Base-by-base conservation (phyloP, 2,797 vertebrate species). In the Anisognathus igniventris region DNA sequence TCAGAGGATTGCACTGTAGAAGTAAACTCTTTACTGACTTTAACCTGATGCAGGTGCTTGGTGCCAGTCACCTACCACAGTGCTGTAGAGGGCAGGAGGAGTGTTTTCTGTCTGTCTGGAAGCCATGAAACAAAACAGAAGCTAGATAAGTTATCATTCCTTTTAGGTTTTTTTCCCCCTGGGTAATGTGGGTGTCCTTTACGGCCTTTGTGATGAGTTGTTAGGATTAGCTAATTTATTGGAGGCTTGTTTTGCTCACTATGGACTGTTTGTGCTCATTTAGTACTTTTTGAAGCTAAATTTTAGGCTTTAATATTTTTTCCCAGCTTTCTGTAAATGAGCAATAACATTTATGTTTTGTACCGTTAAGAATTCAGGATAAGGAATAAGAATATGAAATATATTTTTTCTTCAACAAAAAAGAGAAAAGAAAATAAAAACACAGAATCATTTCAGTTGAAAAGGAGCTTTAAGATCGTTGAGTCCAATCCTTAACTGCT, bases 21-120 rank as follows among this genome's bases (percentile, higher is more conserved):
- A 51, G 5, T 9, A 65, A 90, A 8, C 1, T 67, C 4, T 74
- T 77, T 61, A 30, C 13, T 35, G 19, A 8, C 17, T 74, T 78
- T 61, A 42, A 25, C 7, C 7, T 20, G 11, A 17, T 10, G 21
- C 11, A 64, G 35, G 4, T 37, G 37, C 8, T 71, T 14, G 66
- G 35, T 31, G 33, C 33, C 64, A 81, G 47, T 39, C 60, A 50
- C 21, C 37, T 25, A 30, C 12, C 27, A 45, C 21, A 75, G 16
- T 0, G 0, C 7, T 30, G 22, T 4, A 48, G 25, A 50, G 25
- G 10, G 10, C 7, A 75, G 33, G 3, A 81, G 6, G 2, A 7
- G 31, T 11, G 6, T 48, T 60, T 14, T 47, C 39, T 40, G 13
- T 40, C 47, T 40, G 19, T 44, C 37, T 66, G 51, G 21, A 76